Evolutionary conservation across 2,888 invertebrate genomes (phyloP).

Genomic region (Leptopilina drosophilae): DNA sequence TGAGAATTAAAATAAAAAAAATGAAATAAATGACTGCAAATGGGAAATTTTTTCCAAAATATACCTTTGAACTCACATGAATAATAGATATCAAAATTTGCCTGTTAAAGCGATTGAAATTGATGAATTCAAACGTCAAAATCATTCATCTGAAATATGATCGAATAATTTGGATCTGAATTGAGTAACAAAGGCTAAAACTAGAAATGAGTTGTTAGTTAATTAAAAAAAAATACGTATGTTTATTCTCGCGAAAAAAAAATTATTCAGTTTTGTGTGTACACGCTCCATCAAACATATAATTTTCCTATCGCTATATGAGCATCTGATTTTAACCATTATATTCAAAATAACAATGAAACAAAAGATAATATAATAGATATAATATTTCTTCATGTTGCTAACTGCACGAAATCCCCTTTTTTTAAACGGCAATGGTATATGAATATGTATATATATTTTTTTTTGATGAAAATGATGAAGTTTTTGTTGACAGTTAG

Average conservation of each 20-base stretch:
- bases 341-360: background rate
- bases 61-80: constrained; percentile 13
- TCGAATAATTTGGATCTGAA: constrained; percentile 24
- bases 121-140: constrained; percentile 16
- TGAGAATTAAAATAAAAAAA: too few relatives aligned
- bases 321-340: background rate
- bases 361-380: too few relatives aligned
- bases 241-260: background rate
- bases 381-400: background rate
- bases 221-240: constrained; percentile 2
- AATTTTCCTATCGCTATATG: background rate
- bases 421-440: too few relatives aligned
- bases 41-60: background rate
- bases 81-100: constrained; percentile 8
- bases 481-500: background rate
- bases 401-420: too few relatives aligned
- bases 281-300: constrained; percentile 5
- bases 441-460: too few relatives aligned
- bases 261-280: background rate
- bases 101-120: constrained; percentile 6
- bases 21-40: background rate
- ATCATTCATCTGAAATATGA: constrained; percentile 28
- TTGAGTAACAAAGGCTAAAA: constrained; percentile 14
- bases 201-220: constrained; percentile 20
- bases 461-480: background rate